phyloP scores from a whole-genome alignment of 2,888 invertebrate species.

The Antheraea assamensis region DNA sequence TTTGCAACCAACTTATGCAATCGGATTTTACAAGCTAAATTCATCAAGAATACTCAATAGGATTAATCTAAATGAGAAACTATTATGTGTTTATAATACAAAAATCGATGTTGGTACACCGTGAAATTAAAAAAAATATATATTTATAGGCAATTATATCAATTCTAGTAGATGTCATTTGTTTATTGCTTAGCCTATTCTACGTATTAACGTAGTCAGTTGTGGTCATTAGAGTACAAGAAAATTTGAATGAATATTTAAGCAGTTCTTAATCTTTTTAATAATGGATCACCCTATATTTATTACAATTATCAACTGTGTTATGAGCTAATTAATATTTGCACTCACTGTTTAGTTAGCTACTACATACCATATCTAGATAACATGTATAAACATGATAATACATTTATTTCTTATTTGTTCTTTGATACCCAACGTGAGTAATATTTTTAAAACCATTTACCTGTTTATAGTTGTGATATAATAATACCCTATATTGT shows the following conservation, averaged over 20 bases:
- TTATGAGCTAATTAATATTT: conserved; percentile 54
- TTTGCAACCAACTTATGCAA: background rate
- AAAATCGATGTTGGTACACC: no score
- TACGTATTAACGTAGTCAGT: background rate
- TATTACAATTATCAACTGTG: conserved; percentile 16
- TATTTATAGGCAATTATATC: no score
- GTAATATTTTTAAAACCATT: conserved; percentile 26
- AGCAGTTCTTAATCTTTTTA: background rate
- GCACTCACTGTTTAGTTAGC: conserved; percentile 45
- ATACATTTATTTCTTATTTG: conserved; percentile 48
- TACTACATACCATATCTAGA: conserved; percentile 50
- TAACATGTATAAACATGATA: conserved; percentile 46
- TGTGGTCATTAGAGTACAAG: no score
- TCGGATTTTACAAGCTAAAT: no score
- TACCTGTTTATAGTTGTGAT: background rate
- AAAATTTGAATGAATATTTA: background rate
- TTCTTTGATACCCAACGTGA: conserved; percentile 35
- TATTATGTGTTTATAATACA: no score
- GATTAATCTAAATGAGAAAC: no score
- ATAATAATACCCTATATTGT: background rate
- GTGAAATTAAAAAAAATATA: no score
- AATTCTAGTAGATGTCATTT: background rate
- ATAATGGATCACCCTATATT: conserved; percentile 35
- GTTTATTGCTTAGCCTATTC: background rate
- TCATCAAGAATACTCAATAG: no score